phyloP scores from a whole-genome alignment of 2,888 invertebrate genomes.

The Tanypteryx hageni region DNA sequence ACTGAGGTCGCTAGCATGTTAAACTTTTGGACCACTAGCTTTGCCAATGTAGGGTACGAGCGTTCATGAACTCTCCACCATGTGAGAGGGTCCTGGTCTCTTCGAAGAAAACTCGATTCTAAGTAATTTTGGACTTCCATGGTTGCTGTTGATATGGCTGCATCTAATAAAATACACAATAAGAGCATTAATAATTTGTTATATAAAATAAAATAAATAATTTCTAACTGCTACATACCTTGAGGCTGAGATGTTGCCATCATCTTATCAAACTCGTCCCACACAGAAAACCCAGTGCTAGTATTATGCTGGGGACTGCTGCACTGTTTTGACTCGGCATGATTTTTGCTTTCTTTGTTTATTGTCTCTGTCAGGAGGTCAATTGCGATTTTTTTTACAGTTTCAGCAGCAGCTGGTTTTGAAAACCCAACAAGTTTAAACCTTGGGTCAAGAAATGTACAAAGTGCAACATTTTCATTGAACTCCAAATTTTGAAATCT shows the following conservation, averaged over 20 bases:
- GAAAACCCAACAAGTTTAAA: background rate
- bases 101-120: background rate
- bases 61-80: background rate
- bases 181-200: too few species aligned
- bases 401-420: background rate
- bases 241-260: background rate
- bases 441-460: background rate
- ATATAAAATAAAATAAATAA: too few species aligned
- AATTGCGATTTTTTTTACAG: background rate
- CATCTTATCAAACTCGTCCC: conserved; percentile 22
- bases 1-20: background rate
- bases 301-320: too few species aligned
- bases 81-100: background rate
- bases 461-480: background rate
- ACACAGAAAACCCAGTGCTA: background rate
- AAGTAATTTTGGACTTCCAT: background rate
- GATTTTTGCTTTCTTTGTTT: background rate
- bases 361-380: background rate
- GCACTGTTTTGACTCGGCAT: background rate
- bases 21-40: background rate
- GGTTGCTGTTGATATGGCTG: background rate
- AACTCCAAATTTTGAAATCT: background rate
- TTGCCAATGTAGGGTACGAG: background rate
- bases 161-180: too few species aligned
- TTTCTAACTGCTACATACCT: background rate